Conservation (phyloP, 2,797 vertebrate species). For the Bufotes viridis region DNA sequence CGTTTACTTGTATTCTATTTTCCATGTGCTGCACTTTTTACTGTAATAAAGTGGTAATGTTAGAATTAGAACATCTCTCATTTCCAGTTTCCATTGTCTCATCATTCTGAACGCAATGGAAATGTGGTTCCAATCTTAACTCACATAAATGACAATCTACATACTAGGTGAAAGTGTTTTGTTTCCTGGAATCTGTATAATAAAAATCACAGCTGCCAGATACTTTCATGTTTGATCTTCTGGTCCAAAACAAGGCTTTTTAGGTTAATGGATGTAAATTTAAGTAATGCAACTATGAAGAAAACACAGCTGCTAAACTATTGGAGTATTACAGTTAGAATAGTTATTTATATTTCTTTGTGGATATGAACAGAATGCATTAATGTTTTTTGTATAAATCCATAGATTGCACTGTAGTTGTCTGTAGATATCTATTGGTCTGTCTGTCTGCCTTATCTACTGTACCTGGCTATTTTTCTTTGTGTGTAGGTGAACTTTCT, state of each 20-base stretch:
- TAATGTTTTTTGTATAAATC: too few species aligned
- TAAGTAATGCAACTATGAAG: too few species aligned
- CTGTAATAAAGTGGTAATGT: not conserved
- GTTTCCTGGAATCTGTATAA: not conserved
- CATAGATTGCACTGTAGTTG: too few species aligned
- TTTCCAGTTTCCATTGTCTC: slow-evolving; percentile 8
- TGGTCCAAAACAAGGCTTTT: not conserved
- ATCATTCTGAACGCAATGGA: not conserved
- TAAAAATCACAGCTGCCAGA: slow-evolving; percentile 27
- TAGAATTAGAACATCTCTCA: not conserved
- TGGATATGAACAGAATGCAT: too few species aligned
- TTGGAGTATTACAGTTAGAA: too few species aligned
- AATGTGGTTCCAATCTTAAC: slow-evolving; percentile 25
- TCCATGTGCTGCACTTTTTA: not conserved
- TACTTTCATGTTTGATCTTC: not conserved
- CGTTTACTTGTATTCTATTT: not conserved
- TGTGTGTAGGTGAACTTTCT: too few species aligned
- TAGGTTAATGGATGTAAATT: not conserved
- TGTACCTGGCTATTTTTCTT: too few species aligned
- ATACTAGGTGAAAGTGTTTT: slow-evolving; percentile 2
- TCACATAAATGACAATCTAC: not conserved
- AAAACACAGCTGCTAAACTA: too few species aligned
- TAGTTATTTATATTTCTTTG: too few species aligned
- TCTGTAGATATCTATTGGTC: too few species aligned
- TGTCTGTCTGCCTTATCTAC: too few species aligned